Base-by-base conservation (phyloP, 2,797 vertebrate genomes). In the Cyclopterus lumpus region DNA sequence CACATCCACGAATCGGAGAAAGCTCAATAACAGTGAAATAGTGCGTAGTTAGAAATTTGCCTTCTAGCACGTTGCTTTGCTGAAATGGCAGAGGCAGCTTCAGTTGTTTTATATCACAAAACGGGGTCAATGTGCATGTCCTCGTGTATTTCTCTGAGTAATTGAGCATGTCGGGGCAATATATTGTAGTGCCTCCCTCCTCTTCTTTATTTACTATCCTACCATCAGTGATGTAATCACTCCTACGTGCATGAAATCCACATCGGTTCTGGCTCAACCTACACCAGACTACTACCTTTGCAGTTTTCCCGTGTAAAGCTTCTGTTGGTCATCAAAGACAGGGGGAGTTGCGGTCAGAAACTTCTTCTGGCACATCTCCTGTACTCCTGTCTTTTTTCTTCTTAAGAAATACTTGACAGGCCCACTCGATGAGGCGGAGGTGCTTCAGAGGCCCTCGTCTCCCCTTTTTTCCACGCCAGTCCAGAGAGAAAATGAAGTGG, bases 371-470 rank as follows among this genome's bases (percentile, higher is more conserved):
- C 51, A 40, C 34, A 3, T 71, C 51, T 54, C 44, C 71, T 75
- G 61, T 54, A 26, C 38, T n/a, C 67, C 42, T 69, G 28, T 59
- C 49, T 73, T 48, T 79, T 38, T 80, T 49, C 74, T 48, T 71
- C 32, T 40, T 15, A 34, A 77, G 77, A 71, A 63, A 73, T 66
- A 80, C 83, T 86, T 89, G 73, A 88, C 88, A 91, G 71, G 60
- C 26, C 64, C 20, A 24, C 75, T 72, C 68, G 34, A 6, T 34
- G 53, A 80, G 67, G 18, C 70, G 8, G 67, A 48, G 75, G 72
- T 5, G 38, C 74, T 80, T 85, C 71, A 85, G 80, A 86, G 80
- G 61, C 68, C 72, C 74, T 73, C 66, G 48, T 75, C 71, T 80
- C 71, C 59, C 32, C 32, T 32, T 42, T 72, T 73, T 12, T 68